Evolutionary conservation across 2,888 invertebrate species (phyloP).

Genomic region (Tanypteryx hageni): DNA sequence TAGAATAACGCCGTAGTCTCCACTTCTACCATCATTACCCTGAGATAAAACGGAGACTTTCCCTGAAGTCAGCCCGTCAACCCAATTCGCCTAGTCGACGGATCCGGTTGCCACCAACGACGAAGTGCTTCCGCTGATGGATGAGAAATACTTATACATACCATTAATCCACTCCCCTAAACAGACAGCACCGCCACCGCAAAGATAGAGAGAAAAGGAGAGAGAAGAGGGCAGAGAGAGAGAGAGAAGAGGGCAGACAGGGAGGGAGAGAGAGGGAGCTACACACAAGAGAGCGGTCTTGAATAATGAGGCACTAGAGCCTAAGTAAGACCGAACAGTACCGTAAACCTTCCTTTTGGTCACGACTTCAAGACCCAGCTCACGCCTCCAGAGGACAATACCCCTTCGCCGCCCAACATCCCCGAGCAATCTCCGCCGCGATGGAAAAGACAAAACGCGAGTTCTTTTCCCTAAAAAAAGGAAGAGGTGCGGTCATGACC

Average conservation of each 20-base stretch:
- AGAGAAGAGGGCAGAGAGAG: background rate
- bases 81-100: too few relatives aligned
- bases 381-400: slow-evolving; percentile 54
- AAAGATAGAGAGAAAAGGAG: background rate
- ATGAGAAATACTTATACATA: background rate
- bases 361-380: slow-evolving; percentile 22
- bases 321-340: slow-evolving; percentile 53
- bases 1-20: too few relatives aligned
- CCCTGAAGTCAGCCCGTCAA: background rate
- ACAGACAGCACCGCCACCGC: background rate
- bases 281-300: slow-evolving; percentile 26
- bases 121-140: background rate
- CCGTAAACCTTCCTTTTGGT: slow-evolving; percentile 53
- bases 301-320: slow-evolving; percentile 39
- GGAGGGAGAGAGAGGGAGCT: slow-evolving; percentile 12
- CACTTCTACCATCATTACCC: too few relatives aligned
- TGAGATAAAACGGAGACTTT: background rate
- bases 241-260: background rate
- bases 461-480: background rate
- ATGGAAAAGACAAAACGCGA: background rate
- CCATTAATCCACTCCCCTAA: slow-evolving; percentile 27
- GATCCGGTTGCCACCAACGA: too few relatives aligned
- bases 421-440: background rate
- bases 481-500: background rate
- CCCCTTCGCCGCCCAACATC: slow-evolving; percentile 5